Conservation (phyloP, 2,113 vertebrate genomes). For the Mustela nigripes region DNA sequence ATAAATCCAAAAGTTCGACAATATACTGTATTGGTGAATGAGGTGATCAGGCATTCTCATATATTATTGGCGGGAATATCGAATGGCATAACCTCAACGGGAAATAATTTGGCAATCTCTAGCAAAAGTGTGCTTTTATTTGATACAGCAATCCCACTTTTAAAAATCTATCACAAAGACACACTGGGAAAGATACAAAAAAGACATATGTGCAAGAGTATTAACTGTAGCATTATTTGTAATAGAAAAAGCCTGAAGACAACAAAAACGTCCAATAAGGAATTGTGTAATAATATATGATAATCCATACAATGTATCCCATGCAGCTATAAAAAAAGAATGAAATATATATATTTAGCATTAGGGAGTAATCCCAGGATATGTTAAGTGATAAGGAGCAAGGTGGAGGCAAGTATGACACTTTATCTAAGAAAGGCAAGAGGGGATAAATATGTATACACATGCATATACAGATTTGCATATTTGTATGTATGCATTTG, state of each 20-base stretch:
- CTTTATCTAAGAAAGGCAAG: not conserved
- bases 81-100: not conserved
- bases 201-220: not conserved
- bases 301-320: not conserved
- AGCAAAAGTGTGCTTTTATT: not conserved
- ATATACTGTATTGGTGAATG: not conserved
- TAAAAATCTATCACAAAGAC: conserved; percentile 45
- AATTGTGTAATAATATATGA: not conserved
- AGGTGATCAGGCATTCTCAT: not conserved
- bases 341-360: not conserved
- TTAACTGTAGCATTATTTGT: not conserved
- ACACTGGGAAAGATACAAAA: not conserved
- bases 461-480: not conserved
- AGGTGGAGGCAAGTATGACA: not conserved
- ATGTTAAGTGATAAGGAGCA: not conserved
- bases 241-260: conserved; percentile 23
- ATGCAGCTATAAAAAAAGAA: conserved; percentile 1
- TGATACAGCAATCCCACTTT: conserved; percentile 3
- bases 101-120: conserved; percentile 11
- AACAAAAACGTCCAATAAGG: conserved; percentile 24
- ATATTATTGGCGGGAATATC: not conserved
- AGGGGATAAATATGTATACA: not conserved
- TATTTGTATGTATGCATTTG: not conserved
- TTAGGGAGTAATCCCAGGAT: not conserved
- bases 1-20: not conserved